Base-by-base conservation (phyloP, 2,797 vertebrate genomes). In the Carduelis carduelis region DNA sequence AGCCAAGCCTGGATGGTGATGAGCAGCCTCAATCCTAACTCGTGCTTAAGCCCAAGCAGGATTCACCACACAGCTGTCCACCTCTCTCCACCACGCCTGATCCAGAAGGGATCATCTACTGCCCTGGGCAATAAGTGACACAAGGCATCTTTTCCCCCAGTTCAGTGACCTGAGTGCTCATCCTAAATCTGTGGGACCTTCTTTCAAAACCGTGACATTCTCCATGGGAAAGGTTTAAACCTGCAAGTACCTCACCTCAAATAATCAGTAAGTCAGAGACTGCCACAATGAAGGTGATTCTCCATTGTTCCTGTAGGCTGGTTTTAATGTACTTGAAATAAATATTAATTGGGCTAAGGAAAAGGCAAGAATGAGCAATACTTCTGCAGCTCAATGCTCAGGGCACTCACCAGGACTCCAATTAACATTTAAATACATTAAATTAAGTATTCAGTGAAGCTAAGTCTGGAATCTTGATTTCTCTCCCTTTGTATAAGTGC, bases 391-490 rank as follows among this genome's bases (percentile, higher is more conserved):
- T 87, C 79, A 93, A 92, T 46, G 74, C 74, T 95, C 77, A 76
- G 74, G 80, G 95, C 88, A 84, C 80, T 90, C 93, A 84, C 52
- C 68, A 94, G 66, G 88, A 74, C 47, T 89, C 83, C 93, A 95
- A 96, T 95, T 96, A 95, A 89, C 86, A 95, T 96, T 95, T 95
- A 91, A 95, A 92, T 95, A 93, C 56, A 74, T 90, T 81, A 91
- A 70, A 91, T 89, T 87, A 94, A 86, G 80, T 69, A 91, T 95
- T 94, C 83, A 86, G 50, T 72, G 83, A 88, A 72, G 76, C 76
- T 75, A 50, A 77, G 63, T 59, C 87, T 86, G 55, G 85, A 95
- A 84, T 84, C 37, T 71, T 64, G 27, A 57, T 86, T 88, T 68
- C 61, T 86, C 56, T 44, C 19, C 21, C 41, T 59, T 52, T 20